These are phyloP conservation scores for Phrynosoma blainvillii DNA, from an alignment of 2,113 vertebrate genomes.

Conservation along the genomic window DNA sequence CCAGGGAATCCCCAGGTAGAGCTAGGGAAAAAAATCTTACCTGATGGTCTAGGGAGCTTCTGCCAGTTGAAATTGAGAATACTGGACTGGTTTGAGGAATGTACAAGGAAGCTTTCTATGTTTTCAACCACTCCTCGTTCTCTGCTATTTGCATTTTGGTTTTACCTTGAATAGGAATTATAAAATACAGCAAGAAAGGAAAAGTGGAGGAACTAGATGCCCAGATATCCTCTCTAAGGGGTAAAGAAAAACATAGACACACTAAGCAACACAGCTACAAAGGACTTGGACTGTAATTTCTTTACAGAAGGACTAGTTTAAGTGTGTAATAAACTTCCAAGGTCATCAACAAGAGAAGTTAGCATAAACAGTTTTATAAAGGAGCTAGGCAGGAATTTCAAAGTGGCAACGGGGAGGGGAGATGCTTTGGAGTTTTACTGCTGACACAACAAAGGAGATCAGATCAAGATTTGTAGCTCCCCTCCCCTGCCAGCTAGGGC, in stretches of 20 bases:
- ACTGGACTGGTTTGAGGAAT: too few relatives aligned
- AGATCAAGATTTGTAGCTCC: conserved; percentile 38
- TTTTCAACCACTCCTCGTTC: too few relatives aligned
- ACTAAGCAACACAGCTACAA: conserved; percentile 30
- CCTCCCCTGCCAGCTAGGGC: neutral
- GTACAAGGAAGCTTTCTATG: too few relatives aligned
- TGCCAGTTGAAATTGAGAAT: too few relatives aligned
- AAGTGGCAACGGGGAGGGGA: conserved; percentile 3
- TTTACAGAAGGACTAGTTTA: conserved; percentile 41
- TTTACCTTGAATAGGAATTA: neutral
- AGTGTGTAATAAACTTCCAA: conserved; percentile 47
- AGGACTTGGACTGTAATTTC: conserved; percentile 36
- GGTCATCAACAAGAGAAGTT: conserved; percentile 52
- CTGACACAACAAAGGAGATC: conserved; percentile 23
- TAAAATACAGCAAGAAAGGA: conserved; percentile 13
- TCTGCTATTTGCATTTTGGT: neutral
- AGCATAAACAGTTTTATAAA: conserved; percentile 45
- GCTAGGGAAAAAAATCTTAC: too few relatives aligned
- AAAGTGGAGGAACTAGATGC: neutral
- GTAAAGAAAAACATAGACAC: conserved; percentile 37
- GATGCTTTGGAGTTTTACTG: conserved; percentile 37
- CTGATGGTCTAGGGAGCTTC: too few relatives aligned
- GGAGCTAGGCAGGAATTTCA: conserved; percentile 40
- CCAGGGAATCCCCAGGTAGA: too few relatives aligned
- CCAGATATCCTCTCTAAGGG: conserved; percentile 29